Evolutionary conservation across 53 echinoderm and acorn worm species (phyloP), one percentile per base, ranked within the genome.

Genomic region (Temnopleurus reevesii): DNA sequence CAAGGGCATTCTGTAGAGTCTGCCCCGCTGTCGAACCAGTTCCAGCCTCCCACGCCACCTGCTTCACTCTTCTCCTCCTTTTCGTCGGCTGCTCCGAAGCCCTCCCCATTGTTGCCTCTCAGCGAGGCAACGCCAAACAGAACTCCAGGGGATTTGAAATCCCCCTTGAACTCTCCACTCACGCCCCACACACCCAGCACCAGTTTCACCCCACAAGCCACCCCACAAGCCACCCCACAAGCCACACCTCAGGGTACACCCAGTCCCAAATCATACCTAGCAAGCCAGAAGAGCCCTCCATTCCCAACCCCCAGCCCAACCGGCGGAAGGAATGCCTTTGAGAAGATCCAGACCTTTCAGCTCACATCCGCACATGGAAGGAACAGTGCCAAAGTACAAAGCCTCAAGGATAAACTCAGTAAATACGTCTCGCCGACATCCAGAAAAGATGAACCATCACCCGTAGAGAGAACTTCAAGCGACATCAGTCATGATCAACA

Each of bases 331-430:
- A 87, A 87, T 53, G 88, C 88, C 25, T 87, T 87, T 87, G 88
- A 87, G 46, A 87, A 87, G 71, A 44, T 87, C 10, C 88, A 87
- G 38, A 35, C 88, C 4, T 87, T 87, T 31, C 88, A 87, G 71
- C 88, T 87, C 19, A 31, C 88, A 28, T 87, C 88, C 10, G 88
- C 88, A 9, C 49, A 66, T 66, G 88, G 88, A n/a, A 45, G 88
- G 21, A 87, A 87, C 88, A 87, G 88, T 47, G 88, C 88, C 71
- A 87, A 87, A 33, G 76, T 87, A 28, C 88, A 87, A 65, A 87
- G 88, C 53, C 88, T 87, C 45, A 87, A 87, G 88, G 88, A 87
- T 36, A 87, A 87, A 43, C 71, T 87, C 5, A 87, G 88, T 21
- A 87, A 87, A 65, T 55, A 53, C 5, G 88, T 87, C 17, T 87